These are phyloP conservation scores for Trididemnum miniatum DNA, from an alignment of 23 tunicate genomes.

Conservation along the genomic window DNA sequence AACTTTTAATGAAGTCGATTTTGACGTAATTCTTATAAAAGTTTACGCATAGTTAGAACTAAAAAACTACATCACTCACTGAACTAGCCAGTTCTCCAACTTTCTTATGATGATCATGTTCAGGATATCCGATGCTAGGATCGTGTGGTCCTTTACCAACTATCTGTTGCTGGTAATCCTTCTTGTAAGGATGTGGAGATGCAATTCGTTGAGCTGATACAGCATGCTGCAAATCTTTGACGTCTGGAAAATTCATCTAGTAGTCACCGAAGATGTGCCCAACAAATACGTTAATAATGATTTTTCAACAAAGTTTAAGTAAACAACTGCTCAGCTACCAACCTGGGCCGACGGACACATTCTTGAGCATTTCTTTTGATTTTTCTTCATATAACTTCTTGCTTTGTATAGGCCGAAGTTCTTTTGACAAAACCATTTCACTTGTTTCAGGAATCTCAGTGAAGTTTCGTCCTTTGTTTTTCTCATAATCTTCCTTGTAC, in stretches of 20 bases:
- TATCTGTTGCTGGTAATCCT: slow-evolving; percentile 61
- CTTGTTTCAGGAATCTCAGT: slow-evolving; percentile 64
- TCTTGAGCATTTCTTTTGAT: slow-evolving; percentile 63
- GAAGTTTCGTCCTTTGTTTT: slow-evolving; percentile 60
- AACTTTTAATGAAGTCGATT: no score
- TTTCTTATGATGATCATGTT: slow-evolving; percentile 68
- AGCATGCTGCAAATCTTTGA: slow-evolving; percentile 78
- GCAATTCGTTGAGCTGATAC: slow-evolving; percentile 53
- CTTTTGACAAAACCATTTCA: slow-evolving; percentile 78
- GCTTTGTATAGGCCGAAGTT: slow-evolving; percentile 66
- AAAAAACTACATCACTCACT: not conserved
- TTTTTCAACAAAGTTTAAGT: no score
- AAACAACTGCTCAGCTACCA: no score
- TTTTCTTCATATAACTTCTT: slow-evolving; percentile 70
- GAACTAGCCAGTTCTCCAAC: slow-evolving; percentile 55
- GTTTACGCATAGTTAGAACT: no score
- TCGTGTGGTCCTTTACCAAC: slow-evolving; percentile 75
- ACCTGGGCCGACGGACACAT: slow-evolving; percentile 72
- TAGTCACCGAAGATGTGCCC: no score
- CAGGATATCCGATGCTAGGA: slow-evolving; percentile 83
- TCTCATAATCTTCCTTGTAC: slow-evolving; percentile 83
- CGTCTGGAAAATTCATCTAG: slow-evolving; percentile 50
- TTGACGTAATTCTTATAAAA: no score
- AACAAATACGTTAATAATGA: no score
- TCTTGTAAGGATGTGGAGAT: slow-evolving; percentile 51